Conservation (phyloP, 2,888 invertebrate species). For the Halictus quadricinctus region DNA sequence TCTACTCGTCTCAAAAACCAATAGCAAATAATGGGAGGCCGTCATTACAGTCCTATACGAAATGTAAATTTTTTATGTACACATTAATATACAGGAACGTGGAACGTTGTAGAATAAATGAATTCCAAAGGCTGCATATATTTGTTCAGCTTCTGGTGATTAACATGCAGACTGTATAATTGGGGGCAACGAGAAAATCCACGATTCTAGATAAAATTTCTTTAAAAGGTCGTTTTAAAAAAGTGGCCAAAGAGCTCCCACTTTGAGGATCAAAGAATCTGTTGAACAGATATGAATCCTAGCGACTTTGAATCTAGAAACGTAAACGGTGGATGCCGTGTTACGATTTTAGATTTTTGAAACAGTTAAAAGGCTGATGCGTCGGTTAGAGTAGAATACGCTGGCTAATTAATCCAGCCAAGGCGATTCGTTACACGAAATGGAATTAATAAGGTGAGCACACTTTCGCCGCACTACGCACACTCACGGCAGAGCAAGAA, state of each 20-base stretch:
- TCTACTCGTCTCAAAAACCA: not conserved
- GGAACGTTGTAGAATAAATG: too few species aligned
- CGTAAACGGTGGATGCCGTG: not conserved
- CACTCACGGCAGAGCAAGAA: slow-evolving; percentile 19
- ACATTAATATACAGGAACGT: too few species aligned
- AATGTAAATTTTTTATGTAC: not conserved
- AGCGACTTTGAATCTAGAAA: too few species aligned
- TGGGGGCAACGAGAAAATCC: too few species aligned
- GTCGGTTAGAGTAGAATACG: slow-evolving; percentile 4
- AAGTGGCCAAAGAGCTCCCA: too few species aligned
- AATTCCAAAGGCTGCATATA: too few species aligned
- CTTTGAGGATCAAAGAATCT: too few species aligned
- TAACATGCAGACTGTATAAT: too few species aligned
- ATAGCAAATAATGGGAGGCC: not conserved
- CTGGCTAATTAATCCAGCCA: slow-evolving; percentile 36
- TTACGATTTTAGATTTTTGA: not conserved
- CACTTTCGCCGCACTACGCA: slow-evolving; percentile 18
- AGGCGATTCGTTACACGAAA: slow-evolving; percentile 39
- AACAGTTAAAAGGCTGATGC: not conserved
- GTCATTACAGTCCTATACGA: not conserved
- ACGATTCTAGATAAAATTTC: too few species aligned
- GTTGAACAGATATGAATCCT: too few species aligned
- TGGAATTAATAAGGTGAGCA: slow-evolving; percentile 30
- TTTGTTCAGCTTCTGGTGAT: too few species aligned
- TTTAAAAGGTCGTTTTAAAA: too few species aligned